Base-by-base conservation (phyloP, 2,888 invertebrate genomes). In the Lydus trimaculatus region DNA sequence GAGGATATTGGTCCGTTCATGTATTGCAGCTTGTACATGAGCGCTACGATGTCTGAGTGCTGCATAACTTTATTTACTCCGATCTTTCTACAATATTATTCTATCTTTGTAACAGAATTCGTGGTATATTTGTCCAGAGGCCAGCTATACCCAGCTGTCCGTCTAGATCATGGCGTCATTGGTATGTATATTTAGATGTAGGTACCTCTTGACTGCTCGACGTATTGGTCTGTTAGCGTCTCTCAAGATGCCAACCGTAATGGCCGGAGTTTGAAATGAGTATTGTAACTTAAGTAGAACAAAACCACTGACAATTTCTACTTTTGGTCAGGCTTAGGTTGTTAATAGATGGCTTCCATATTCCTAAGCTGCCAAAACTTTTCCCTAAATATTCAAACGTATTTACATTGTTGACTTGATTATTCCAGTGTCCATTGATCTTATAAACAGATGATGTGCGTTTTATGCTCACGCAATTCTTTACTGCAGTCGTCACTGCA, bases 241-340 rank as follows among this genome's bases (percentile, higher is more conserved):
- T n/a, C 39, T 15, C 39, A 39, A n/a, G 1, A 39, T 39, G 4
- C 3, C n/a, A 39, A 15, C 2, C 3, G 39, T 39, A 5, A 39
- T 39, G 1, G 39, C 39, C 4, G 39, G 39, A n/a, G 13, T 39
- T 39, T 39, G 39, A 2, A 39, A 39, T 0, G 4, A 2, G 5
- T 39, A 39, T 5, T 39, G 39, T 15, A 39, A 3, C 5, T n/a
- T 15, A 15, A 15, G 39, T 5, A 39, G 2, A 2, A 39, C n/a
- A 39, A 39, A 39, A 1, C 15, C 39, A 15, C 31, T 31, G 1
- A 31, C 2, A 7, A 62, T 20, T 20, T 8, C 28, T 2, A 20
- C 0, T 43, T 62, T 23, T 62, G 62, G 20, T 62, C 62, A 15
- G 62, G 62, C 11, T 62, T 39, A 39, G 2, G 6, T 39, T 15